Evolutionary conservation across 1,140 invertebrate genomes (phyloP), one percentile per base, ranked within the genome.

Genomic region (Pinna nobilis): DNA sequence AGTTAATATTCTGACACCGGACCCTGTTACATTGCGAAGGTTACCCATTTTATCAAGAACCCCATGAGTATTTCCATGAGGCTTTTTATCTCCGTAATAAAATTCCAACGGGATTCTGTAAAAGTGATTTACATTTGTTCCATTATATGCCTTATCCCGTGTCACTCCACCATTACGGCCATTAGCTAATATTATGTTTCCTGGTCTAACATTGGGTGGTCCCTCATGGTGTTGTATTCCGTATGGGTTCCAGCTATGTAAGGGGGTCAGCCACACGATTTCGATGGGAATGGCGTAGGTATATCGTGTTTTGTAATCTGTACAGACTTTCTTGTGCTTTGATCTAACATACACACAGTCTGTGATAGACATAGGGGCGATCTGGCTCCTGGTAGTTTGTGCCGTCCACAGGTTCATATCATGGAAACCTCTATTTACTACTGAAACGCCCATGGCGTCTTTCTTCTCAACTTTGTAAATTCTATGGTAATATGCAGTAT

Each of bases 61-160:
- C 7, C 76, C 77, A 20, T 81, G 69, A 73, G 6, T 66, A 71
- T 9, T 82, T 85, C 51, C 83, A 80, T 7, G 82, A 76, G 0
- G 6, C 11, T 55, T 82, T 79, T 6, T 55, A 4, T 49, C 65
- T 3, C 44, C 59, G 67, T 80, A 86, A 67, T 78, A 86, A 65
- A 86, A 82, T 13, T 77, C 78, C 7, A 30, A 55, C 0, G 85
- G 85, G 5, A 84, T 86, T 20, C 49, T 30, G 73, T 83, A 85
- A 69, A 74, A 86, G 33, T 60, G 30, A 6, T 68, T 71, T 33
- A 41, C 61, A 55, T 76, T 39, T 0, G 78, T 81, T 6, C 84
- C 85, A 69, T 85, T 81, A 63, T 69, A 86, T 3, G 84, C 84
- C 32, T 63, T 7, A 41, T 33, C 59, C 7, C 44, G 39, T 18